These are phyloP conservation scores for Rhizomys pruinosus DNA, from an alignment of 2,113 vertebrate genomes.

Conservation along the genomic window DNA sequence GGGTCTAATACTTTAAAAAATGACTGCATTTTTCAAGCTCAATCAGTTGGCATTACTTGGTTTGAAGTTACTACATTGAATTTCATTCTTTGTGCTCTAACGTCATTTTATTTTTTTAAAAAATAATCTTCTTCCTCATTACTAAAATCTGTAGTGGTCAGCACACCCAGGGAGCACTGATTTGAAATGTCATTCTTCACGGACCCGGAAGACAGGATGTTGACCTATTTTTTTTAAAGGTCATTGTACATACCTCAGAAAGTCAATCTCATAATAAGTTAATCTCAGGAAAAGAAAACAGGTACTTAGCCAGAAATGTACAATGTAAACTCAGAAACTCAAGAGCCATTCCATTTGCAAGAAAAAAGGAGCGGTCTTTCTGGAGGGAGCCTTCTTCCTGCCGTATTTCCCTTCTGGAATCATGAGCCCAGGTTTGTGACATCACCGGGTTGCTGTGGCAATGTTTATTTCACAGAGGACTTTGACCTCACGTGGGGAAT, in stretches of 20 bases:
- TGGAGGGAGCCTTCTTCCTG: not conserved
- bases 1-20: slow-evolving; percentile 14
- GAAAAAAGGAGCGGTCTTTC: slow-evolving; percentile 18
- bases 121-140: not conserved
- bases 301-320: slow-evolving; percentile 53
- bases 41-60: slow-evolving; percentile 54
- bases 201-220: slow-evolving; percentile 19
- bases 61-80: slow-evolving; percentile 53
- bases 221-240: slow-evolving; percentile 55
- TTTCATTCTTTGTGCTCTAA: slow-evolving; percentile 50
- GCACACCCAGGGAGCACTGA: not conserved
- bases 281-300: slow-evolving; percentile 56
- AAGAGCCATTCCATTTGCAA: not conserved
- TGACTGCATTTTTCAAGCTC: slow-evolving; percentile 35
- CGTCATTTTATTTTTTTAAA: slow-evolving; percentile 31
- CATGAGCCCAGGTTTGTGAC: not conserved
- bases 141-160: slow-evolving; percentile 58
- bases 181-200: slow-evolving; percentile 51
- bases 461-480: slow-evolving; percentile 56
- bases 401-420: slow-evolving; percentile 55
- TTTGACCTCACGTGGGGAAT: slow-evolving; percentile 15
- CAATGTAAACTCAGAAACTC: not conserved
- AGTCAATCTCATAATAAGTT: slow-evolving; percentile 19
- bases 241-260: slow-evolving; percentile 52
- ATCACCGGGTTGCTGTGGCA: slow-evolving; percentile 53